Percentiles rank a stretch among this genome's conserved stretches.
Conservation (phyloP, 1,140 invertebrate genomes). For the Hylaeus anthracinus region DNA sequence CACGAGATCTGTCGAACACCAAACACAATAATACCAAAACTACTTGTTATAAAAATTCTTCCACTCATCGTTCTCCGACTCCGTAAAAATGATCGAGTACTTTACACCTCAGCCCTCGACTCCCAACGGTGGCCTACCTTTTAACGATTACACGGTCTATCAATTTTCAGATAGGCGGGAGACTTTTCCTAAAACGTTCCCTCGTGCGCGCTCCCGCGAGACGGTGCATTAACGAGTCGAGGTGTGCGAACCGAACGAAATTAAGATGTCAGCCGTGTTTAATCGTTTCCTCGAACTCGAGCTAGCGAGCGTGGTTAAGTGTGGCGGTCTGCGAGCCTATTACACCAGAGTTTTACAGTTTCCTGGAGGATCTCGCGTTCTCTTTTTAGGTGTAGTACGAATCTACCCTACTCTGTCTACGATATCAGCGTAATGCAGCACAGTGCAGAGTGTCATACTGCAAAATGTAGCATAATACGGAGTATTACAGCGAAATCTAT, state of each 20-base stretch:
- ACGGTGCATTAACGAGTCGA: not conserved
- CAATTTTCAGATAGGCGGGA: not conserved
- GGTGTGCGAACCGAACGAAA: not conserved
- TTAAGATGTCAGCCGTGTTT: not conserved
- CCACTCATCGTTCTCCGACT: too few species aligned
- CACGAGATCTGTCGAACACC: too few species aligned
- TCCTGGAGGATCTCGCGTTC: not conserved
- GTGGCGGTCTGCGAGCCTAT: not conserved
- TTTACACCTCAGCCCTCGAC: too few species aligned
- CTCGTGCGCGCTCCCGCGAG: not conserved
- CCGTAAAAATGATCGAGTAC: too few species aligned
- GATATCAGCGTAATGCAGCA: too few species aligned
- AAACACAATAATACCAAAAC: too few species aligned
- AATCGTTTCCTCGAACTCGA: not conserved
- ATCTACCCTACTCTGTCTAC: too few species aligned
- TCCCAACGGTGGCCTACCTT: not conserved
- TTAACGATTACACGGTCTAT: not conserved
- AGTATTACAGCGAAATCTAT: too few species aligned
- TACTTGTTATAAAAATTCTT: too few species aligned
- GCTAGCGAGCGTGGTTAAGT: not conserved
- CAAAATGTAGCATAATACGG: too few species aligned
- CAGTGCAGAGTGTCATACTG: too few species aligned
- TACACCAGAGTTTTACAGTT: not conserved
- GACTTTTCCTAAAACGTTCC: slow-evolving; percentile 1
- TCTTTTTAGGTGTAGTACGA: too few species aligned